Evolutionary conservation across 2,113 vertebrate species (phyloP), one percentile per base, ranked within the genome.

Genomic region (Chrysemys picta): DNA sequence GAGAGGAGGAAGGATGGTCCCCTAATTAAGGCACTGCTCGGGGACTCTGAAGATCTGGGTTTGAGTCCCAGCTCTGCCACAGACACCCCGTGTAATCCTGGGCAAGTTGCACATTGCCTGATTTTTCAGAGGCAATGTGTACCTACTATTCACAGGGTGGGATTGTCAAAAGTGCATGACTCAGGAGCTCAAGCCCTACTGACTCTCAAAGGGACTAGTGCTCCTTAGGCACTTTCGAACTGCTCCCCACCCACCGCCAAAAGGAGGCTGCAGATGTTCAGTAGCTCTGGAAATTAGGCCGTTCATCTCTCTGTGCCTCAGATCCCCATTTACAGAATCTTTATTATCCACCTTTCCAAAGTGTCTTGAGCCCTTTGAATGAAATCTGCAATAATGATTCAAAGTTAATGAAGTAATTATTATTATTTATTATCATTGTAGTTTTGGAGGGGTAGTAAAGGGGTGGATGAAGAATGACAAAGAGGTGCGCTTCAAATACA

Each of bases 71-170:
- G 75, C 11, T 57, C 42, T 81, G 79, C 78, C 17, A n/a, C 35
- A n/a, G n/a, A 38, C n/a, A 10, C 65, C 29, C 65, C 16, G 1
- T 0, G 0, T 0, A 0, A 38, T 88, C 69, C 78, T 54, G 47
- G 81, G 80, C 83, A 83, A 54, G 31, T 22, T 81, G 25, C 52
- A 56, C 3, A 1, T 5, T 65, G 59, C 19, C 42, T 90, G 62
- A 59, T 47, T 47, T 78, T 78, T 78, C 75, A 62, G 57, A 72
- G 65, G n/a, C 35, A 38, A 72, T 19, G n/a, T 38, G 21, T 8
- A 38, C 19, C 57, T 62, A 25, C 27, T 29, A 22, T 35, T 72
- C n/a, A 38, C 42, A 47, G 42, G 12, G 75, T 78, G 25, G 75
- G 11, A 78, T 13, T 78, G 24, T 47, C 42, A 47, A 27, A 16